A percentile compares a stretch with the other conserved stretches of the same genome.
These are phyloP conservation scores for Phyllostomus discolor DNA, from an alignment of 2,113 vertebrate genomes.

Conservation along the genomic window DNA sequence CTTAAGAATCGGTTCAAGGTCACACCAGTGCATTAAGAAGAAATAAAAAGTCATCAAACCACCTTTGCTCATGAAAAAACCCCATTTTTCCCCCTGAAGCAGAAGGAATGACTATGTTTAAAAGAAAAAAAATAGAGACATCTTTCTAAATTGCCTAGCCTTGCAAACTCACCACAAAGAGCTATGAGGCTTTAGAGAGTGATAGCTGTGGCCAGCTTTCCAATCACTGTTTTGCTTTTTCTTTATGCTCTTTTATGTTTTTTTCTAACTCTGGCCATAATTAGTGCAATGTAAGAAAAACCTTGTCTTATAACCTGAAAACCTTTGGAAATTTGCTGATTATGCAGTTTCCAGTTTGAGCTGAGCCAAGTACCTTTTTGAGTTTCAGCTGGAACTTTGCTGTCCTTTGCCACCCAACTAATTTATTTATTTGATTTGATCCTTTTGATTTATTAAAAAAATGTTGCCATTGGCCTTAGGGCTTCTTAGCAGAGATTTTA, in stretches of 20 bases:
- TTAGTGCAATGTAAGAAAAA: constrained; percentile 46
- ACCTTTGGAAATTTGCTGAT: constrained; percentile 30
- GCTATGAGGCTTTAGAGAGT: background rate
- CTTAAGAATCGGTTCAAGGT: background rate
- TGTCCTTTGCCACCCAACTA: constrained; percentile 45
- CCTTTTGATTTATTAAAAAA: constrained; percentile 67
- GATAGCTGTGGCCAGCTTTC: background rate
- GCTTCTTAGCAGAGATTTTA: constrained; percentile 38
- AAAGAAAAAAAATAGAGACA: background rate
- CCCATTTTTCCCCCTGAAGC: background rate
- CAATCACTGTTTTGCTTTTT: constrained; percentile 22
- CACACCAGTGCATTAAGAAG: background rate
- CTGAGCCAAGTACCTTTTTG: constrained; percentile 9
- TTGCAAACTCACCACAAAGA: background rate
- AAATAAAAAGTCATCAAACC: background rate
- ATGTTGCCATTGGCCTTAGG: constrained; percentile 44
- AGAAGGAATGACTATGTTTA: background rate
- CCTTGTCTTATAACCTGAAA: constrained; percentile 28
- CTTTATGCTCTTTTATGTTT: constrained; percentile 42
- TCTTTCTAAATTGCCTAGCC: background rate
- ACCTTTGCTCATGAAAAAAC: background rate
- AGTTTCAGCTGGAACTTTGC: constrained; percentile 36
- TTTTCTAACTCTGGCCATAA: constrained; percentile 27
- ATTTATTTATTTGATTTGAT: constrained; percentile 68
- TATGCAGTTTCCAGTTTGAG: constrained; percentile 4